Evolutionary conservation across 2,888 invertebrate genomes (phyloP).

Genomic region (Conomelus anceps): DNA sequence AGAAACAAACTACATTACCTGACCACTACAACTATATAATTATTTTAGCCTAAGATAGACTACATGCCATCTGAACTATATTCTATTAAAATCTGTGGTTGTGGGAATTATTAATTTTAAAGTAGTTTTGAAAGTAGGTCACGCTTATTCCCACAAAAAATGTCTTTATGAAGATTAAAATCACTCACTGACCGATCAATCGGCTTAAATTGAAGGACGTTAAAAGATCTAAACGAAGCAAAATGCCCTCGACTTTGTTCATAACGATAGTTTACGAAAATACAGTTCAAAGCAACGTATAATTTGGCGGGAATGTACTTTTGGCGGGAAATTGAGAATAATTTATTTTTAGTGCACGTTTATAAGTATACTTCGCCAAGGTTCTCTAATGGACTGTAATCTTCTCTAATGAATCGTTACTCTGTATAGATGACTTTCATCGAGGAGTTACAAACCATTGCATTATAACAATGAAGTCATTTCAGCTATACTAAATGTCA

Average conservation of each 20-base stretch:
- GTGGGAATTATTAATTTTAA: too few species aligned
- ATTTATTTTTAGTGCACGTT: background rate
- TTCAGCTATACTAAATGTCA: background rate
- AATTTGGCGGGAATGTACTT: background rate
- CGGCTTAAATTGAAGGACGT: background rate
- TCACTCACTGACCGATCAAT: too few species aligned
- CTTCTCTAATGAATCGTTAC: background rate
- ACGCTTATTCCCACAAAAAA: too few species aligned
- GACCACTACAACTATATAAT: too few species aligned
- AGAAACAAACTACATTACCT: too few species aligned
- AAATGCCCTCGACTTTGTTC: too few species aligned
- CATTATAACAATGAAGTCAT: background rate
- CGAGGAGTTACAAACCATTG: background rate
- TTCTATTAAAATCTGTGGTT: too few species aligned
- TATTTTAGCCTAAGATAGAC: too few species aligned
- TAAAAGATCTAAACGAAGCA: background rate
- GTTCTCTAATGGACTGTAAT: background rate
- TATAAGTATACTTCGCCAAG: background rate
- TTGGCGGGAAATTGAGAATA: background rate
- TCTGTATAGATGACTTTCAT: background rate
- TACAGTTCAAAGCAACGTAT: background rate
- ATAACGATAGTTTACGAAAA: background rate
- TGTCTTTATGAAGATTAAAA: too few species aligned
- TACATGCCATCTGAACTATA: too few species aligned
- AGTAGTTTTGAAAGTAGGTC: too few species aligned